Base-by-base conservation (phyloP, 2,888 invertebrate species). In the Cyaniris semiargus region DNA sequence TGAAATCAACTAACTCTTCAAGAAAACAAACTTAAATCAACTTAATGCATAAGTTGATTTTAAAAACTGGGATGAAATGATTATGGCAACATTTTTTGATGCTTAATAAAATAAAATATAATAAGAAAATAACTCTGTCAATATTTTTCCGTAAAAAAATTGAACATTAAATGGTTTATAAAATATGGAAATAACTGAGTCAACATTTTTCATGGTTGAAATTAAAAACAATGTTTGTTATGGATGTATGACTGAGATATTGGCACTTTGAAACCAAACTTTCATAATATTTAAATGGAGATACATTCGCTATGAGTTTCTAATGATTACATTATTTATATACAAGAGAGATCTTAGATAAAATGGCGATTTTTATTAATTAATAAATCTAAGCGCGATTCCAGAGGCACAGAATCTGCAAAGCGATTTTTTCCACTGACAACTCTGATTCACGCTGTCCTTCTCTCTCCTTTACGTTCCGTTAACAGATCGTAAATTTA, bases 271-370 rank as follows among this genome's bases (percentile, higher is more conserved):
- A 44, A 21, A 74, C 15, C 53, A 74, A 74, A 27, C 23, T 48
- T 48, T 72, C 13, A 48, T 48, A 48, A 5, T 74, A 48, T 53
- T 48, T 23, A 48, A 21, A 74, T 48, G 23, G 44, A 53, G 48
- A 21, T 48, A 72, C 21, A 72, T 8, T 23, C 21, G 23, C 23
- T 72, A 72, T 44, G 72, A 72, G 18, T 53, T 27, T 74, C 74
- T 74, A 74, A 72, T 23, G 78, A 66, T 78, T 80, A 82, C 81
- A 79, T 79, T 83, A 84, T 83, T 83, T 84, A 86, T 91, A 87
- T 90, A 92, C 89, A 91, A 89, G 86, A 90, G 92, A 93, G 90
- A 92, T 91, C 90, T 88, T 90, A 89, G 76, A 82, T 81, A 80
- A 84, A 83, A 83, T 82, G 85, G 83, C 85, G 86, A 88, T 79